Percentiles rank a stretch among this genome's conserved stretches.
Evolutionary conservation across 2,797 vertebrate genomes (phyloP).

Genomic region (Ptychadena robeensis): DNA sequence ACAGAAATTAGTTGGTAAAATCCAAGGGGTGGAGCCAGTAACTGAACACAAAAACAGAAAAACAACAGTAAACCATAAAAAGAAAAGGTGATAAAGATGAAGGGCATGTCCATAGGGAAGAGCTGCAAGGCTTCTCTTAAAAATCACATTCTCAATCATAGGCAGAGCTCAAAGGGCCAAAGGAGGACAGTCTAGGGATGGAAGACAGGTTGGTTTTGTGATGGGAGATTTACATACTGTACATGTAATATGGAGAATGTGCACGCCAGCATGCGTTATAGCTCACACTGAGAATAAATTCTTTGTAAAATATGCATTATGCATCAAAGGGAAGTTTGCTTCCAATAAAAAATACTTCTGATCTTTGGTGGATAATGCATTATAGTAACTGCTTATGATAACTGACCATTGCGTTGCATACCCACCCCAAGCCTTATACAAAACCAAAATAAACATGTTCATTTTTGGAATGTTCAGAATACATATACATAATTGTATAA

Average conservation of each 20-base stretch:
- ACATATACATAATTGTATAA: conserved; percentile 26
- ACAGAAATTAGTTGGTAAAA: conserved; percentile 40
- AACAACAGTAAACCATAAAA: conserved; percentile 32
- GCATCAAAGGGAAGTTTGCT: neutral
- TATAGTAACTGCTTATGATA: conserved; percentile 5
- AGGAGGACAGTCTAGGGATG: conserved; percentile 15
- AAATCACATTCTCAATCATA: conserved; percentile 43
- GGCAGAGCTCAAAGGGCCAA: neutral
- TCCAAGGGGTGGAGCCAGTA: conserved; percentile 29
- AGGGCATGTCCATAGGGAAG: neutral
- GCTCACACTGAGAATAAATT: conserved; percentile 25
- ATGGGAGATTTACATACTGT: conserved; percentile 37
- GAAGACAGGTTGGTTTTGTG: conserved; percentile 34
- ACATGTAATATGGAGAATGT: conserved; percentile 42
- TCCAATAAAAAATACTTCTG: neutral
- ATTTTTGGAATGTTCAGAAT: conserved; percentile 5
- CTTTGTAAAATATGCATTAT: conserved; percentile 9
- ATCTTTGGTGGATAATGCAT: conserved; percentile 30
- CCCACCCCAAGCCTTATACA: neutral
- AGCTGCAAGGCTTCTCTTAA: neutral
- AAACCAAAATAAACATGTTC: conserved; percentile 7
- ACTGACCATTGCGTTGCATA: conserved; percentile 13
- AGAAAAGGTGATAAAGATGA: conserved; percentile 21
- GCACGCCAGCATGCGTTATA: conserved; percentile 58
- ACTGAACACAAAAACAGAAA: conserved; percentile 36